Base-by-base conservation (phyloP, 2,888 invertebrate species). In the Campoplex capitator region DNA sequence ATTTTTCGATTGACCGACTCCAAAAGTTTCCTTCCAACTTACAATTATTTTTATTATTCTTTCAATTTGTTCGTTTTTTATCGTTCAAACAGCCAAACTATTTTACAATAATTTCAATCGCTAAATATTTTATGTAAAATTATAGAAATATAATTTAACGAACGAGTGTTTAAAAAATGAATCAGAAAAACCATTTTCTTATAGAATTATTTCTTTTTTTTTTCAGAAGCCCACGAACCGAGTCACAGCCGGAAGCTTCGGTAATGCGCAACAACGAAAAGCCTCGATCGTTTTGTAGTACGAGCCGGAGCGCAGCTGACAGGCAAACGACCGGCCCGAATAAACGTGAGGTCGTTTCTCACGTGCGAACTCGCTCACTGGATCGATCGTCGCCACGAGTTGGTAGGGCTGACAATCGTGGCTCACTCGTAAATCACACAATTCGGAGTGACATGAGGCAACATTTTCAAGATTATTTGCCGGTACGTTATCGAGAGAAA, bases 361-460 rank as follows among this genome's bases (percentile, higher is more conserved):
- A 85, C 87, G 87, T 87, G 85, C 85, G 67, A 76, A 83, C 85
- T 73, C 67, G 76, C 73, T 79, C 83, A 79, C 48, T 71, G 83
- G 87, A 79, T 85, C 87, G 87, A 87, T 87, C 87, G 32, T 82
- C 85, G 73, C 79, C 79, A 80, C 87, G 85, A 76, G 79, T 65
- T 45, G 67, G 38, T 9, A 58, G 67, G 48, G 54, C 78, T 51
- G 58, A 76, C 67, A 80, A 85, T 62, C 71, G 65, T 71, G 71
- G 56, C 67, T 79, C 76, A 80, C 45, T 79, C 70, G 71, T 70
- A 45, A 80, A 79, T 74, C 74, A 82, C 62, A 83, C 68, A 70
- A 42, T 48, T 32, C 56, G 11, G 56, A 77, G 42, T 42, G 48
- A 48, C 48, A 82, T 86, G 81, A 85, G 23, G 0, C 23, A 75